Evolutionary conservation across 2,797 vertebrate genomes (phyloP).

Genomic region (Eurystomus glaucurus): DNA sequence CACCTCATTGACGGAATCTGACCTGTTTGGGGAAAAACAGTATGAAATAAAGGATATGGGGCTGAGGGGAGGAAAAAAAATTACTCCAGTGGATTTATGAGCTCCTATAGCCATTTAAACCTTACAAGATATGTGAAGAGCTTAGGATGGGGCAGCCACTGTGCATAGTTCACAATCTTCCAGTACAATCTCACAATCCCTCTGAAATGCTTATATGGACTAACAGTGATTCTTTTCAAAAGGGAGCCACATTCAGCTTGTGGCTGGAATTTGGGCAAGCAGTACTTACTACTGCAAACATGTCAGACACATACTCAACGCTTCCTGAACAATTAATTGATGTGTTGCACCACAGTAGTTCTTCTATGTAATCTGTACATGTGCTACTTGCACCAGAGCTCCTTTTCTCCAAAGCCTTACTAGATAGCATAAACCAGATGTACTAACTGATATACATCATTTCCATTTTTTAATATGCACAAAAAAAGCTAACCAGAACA

Average conservation of each 20-base stretch:
- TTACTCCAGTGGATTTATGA: not conserved
- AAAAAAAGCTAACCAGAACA: not conserved
- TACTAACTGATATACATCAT: not conserved
- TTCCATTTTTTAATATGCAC: not conserved
- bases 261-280: not conserved
- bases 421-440: not conserved
- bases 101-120: not conserved
- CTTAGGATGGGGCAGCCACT: not conserved
- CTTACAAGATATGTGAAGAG: not conserved
- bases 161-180: not conserved
- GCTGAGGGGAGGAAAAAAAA: not conserved
- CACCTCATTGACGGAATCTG: not conserved
- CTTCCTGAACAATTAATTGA: not conserved
- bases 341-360: not conserved
- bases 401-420: not conserved
- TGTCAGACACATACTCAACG: not conserved
- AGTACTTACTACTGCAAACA: not conserved
- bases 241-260: not conserved
- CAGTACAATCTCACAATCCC: not conserved
- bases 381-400: not conserved
- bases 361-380: not conserved
- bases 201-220: not conserved
- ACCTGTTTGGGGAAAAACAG: not conserved
- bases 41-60: not conserved
- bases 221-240: not conserved